Evolutionary conservation across 2,797 vertebrate genomes (phyloP), one percentile per base, ranked within the genome.

Genomic region (Erethizon dorsatum): DNA sequence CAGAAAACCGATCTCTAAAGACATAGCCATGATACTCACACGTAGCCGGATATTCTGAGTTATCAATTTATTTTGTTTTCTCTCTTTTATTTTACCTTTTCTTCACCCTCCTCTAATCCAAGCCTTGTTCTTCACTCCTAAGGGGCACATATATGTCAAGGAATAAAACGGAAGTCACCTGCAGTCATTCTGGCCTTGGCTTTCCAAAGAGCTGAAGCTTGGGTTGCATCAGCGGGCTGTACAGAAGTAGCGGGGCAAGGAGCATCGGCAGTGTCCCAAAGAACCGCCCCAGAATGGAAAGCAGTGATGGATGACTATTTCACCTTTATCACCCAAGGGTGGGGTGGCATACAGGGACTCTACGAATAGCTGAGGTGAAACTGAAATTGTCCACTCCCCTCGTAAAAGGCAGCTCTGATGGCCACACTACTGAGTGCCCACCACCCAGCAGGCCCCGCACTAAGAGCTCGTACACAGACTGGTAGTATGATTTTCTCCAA

Each of bases 121-220:
- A 93, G 80, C 37, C 82, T 57, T 80, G 24, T 33, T 93, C 84
- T 79, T 90, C 63, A 80, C 87, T 90, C 77, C 33, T 20, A 87
- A 18, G 9, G 59, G 54, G 94, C 56, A 71, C 17, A 33, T 4
- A 14, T 20, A 92, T 10, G 17, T 50, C 26, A 50, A 37, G 54
- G 41, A 41, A 50, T 50, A 77, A 93, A 93, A 78, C 0, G 45
- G 47, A 89, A 92, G 65, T 41, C 57, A 93, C 7, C 59, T 86
- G 18, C 14, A 54, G 18, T 45, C 77, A 79, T 73, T 65, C 69
- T 69, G 33, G 67, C n/a, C 85, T 52, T 78, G 47, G 73, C 73
- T 91, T 94, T 65, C 89, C 73, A 78, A 61, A 92, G 65, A 67
- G 26, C 13, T 26, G 54, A 85, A 91, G 37, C 56, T 71, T 83